phyloP scores from a whole-genome alignment of 2,888 invertebrate genomes.

The Cephus nigrinus region DNA sequence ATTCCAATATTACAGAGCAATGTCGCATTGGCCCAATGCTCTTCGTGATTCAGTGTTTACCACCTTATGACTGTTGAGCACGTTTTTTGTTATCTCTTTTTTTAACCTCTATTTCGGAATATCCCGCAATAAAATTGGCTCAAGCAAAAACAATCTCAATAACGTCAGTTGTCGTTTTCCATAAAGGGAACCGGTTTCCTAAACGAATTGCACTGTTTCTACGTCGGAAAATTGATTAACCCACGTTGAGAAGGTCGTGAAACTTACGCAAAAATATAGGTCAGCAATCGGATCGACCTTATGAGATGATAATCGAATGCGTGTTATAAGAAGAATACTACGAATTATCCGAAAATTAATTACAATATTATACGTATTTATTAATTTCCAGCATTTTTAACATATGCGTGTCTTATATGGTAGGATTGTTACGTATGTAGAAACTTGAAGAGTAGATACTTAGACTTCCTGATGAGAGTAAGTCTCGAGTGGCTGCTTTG shows the following conservation, averaged over 20 bases:
- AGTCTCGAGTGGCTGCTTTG: background rate
- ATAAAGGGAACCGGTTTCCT: background rate
- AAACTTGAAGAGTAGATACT: background rate
- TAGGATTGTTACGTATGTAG: background rate
- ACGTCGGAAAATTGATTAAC: background rate
- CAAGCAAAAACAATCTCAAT: background rate
- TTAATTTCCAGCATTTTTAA: no score
- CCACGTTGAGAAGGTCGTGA: background rate
- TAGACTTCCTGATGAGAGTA: background rate
- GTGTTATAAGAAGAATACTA: background rate
- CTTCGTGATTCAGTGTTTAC: background rate
- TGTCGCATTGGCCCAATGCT: background rate
- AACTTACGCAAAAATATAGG: background rate
- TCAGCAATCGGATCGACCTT: background rate
- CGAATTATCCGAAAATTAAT: background rate
- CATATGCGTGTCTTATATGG: background rate
- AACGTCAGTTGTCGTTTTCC: background rate
- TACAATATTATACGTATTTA: background rate
- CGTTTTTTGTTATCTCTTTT: background rate
- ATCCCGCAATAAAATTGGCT: background rate
- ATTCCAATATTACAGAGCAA: background rate
- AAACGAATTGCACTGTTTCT: background rate
- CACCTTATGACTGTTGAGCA: background rate
- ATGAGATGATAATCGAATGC: background rate
- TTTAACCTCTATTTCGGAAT: background rate